Conservation (phyloP, 2,888 invertebrate species). For the Uloborus plumipes region DNA sequence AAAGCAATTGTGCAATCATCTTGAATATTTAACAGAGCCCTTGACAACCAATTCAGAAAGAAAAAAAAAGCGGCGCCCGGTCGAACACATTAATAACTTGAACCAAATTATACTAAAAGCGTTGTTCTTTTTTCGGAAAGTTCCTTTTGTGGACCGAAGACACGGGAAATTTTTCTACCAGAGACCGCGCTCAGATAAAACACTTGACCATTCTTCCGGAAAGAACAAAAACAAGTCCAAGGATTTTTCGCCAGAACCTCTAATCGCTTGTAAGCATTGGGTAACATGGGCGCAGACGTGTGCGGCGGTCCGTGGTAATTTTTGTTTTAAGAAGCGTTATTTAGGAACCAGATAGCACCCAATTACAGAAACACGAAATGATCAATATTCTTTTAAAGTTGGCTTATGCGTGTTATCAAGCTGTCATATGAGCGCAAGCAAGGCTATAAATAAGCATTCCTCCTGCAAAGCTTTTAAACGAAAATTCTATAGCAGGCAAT, state of each 20-base stretch:
- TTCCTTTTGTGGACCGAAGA: constrained; percentile 26
- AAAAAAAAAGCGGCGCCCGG: background rate
- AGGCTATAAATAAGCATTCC: too few relatives aligned
- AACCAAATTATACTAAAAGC: constrained; percentile 4
- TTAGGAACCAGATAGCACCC: too few relatives aligned
- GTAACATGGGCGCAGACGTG: constrained; percentile 10
- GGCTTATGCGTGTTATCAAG: too few relatives aligned
- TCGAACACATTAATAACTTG: constrained; percentile 19
- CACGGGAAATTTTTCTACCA: constrained; percentile 29
- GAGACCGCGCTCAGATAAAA: constrained; percentile 6
- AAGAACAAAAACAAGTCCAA: constrained; percentile 52
- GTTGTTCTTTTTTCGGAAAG: background rate
- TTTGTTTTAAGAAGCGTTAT: too few relatives aligned
- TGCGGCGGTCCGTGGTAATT: constrained; percentile 3
- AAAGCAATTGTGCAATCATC: too few relatives aligned
- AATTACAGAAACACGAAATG: too few relatives aligned
- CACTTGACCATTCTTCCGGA: constrained; percentile 53
- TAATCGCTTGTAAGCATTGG: constrained; percentile 16
- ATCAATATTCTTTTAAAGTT: too few relatives aligned
- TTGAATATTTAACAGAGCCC: too few relatives aligned
- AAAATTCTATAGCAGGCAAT: too few relatives aligned
- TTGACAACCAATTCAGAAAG: too few relatives aligned
- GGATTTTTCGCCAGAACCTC: constrained; percentile 37
- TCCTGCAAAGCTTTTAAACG: too few relatives aligned
- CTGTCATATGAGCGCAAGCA: too few relatives aligned